Base-by-base conservation (phyloP, 2,888 invertebrate species). In the Brenthis daphne region DNA sequence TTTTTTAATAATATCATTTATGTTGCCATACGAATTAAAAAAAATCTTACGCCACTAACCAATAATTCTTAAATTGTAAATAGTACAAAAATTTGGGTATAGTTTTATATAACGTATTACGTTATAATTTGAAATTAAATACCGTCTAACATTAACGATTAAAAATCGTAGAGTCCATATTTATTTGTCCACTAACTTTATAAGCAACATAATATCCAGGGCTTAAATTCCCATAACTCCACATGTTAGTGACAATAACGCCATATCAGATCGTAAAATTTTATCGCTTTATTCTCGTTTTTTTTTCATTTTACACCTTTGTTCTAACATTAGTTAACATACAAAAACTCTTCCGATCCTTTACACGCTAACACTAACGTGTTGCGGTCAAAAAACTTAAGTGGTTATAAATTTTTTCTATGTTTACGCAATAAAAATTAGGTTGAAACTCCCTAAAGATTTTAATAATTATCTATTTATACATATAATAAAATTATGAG, bases 191-290 rank as follows among this genome's bases (percentile, higher is more conserved):
- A 37, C 33, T 33, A 37, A 8, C 53, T 24, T 51, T 37, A 43
- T 43, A 13, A 68, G 78, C 79, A 81, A 82, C 81, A 80, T 80
- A 83, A 85, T 83, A 84, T 80, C 79, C 76, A 77, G 79, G 81
- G 81, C 83, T 86, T 85, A 85, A 86, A 85, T 82, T 84, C 84
- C 86, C 84, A 87, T 87, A 88, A 87, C 87, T 80, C 76, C 74
- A 75, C 80, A 79, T 77, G 65, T 82, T 77, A 76, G 77, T 77
- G 80, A 84, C 86, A 84, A 82, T 84, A 80, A 83, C 85, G 79
- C 80, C 77, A 78, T 85, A 86, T 86, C 86, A 82, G 85, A 79
- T 89, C 91, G 87, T 91, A 90, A 91, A 91, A 80, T 83, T 88
- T 90, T 91, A 91, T 90, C 87, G 83, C 88, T 90, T 85, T 82